phyloP scores from a whole-genome alignment of 2,797 vertebrate species.

The Todus mexicanus region DNA sequence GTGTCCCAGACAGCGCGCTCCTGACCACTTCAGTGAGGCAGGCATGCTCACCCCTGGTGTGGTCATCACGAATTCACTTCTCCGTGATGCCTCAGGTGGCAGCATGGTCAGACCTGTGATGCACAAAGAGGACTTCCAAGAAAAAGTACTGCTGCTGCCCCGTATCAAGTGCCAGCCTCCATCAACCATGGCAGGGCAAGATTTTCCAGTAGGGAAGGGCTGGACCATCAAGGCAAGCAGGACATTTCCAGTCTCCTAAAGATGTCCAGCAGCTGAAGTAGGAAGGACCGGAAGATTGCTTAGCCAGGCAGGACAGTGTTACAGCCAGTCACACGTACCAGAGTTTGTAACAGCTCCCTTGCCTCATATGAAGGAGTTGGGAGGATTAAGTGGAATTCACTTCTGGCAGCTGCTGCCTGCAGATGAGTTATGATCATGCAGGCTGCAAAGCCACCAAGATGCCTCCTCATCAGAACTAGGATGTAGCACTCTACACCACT shows the following conservation, averaged over 20 bases:
- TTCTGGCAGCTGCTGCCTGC: neutral
- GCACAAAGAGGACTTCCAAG: neutral
- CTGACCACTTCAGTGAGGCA: fast-evolving
- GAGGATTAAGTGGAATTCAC: neutral
- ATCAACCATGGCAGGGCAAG: neutral
- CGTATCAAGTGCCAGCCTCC: fast-evolving
- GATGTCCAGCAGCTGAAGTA: neutral
- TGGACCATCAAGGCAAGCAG: fast-evolving
- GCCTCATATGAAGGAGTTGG: neutral
- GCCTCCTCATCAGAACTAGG: neutral
- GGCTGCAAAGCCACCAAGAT: neutral
- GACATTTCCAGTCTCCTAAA: neutral
- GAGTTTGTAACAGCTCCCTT: neutral
- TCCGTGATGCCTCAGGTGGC: fast-evolving
- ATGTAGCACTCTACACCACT: neutral
- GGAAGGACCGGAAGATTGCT: neutral
- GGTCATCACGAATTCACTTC: fast-evolving
- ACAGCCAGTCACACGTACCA: neutral
- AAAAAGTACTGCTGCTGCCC: neutral
- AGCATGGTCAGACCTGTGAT: neutral
- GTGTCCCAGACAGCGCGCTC: neutral
- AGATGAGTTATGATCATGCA: neutral
- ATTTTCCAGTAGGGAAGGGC: neutral
- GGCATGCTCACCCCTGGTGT: fast-evolving
- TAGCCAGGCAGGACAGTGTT: neutral